Conservation (phyloP, 2,888 invertebrate species). For the Deilephila porcellus region DNA sequence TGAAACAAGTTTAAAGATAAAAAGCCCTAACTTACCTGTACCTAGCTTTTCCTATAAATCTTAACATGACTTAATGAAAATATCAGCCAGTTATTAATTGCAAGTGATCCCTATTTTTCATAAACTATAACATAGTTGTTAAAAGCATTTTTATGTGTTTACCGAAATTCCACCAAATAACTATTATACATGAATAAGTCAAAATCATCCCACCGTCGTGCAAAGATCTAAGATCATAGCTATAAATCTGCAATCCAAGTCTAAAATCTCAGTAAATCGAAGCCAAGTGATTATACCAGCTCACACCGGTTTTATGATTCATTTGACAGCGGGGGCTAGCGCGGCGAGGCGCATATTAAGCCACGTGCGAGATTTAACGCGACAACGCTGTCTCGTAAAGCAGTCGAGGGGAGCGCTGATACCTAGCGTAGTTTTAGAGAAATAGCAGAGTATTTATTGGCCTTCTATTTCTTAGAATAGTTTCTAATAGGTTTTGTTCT, state of each 20-base stretch:
- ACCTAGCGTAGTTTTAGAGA: neutral
- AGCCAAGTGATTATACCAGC: neutral
- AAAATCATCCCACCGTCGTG: no score
- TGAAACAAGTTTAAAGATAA: no score
- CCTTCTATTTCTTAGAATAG: neutral
- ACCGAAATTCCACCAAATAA: no score
- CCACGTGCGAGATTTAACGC: constrained; percentile 1
- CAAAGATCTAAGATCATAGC: neutral
- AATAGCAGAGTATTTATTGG: neutral
- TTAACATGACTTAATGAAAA: no score
- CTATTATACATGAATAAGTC: no score
- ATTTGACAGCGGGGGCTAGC: neutral
- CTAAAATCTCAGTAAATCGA: neutral
- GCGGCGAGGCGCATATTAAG: neutral
- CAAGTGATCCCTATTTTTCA: no score
- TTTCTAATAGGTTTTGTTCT: neutral
- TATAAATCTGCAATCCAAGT: neutral
- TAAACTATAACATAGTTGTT: no score
- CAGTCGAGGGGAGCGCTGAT: neutral
- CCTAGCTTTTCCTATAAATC: no score
- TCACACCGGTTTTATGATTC: neutral
- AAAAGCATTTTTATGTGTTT: no score
- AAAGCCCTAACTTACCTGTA: no score
- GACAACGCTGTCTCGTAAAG: constrained; percentile 7
- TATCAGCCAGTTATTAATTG: no score